Evolutionary conservation across 2,888 invertebrate genomes (phyloP).

Genomic region (Aspidiotus destructor): DNA sequence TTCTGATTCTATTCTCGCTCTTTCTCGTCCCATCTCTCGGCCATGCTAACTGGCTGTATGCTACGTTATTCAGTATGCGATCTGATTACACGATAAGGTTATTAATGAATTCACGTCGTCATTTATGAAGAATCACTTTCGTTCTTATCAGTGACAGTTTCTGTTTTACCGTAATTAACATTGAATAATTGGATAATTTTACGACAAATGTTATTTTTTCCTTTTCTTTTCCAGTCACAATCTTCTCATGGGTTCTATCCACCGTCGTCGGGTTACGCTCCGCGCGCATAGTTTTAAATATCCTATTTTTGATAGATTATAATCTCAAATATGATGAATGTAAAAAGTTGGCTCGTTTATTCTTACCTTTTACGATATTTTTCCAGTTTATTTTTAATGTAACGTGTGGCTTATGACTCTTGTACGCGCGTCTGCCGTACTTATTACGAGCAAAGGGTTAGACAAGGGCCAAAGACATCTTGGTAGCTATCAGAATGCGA

Average conservation of each 20-base stretch:
- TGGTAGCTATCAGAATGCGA: too few relatives aligned
- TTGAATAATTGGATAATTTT: slow-evolving; percentile 24
- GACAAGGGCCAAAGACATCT: too few relatives aligned
- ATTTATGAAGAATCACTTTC: slow-evolving; percentile 24
- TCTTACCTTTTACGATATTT: too few relatives aligned
- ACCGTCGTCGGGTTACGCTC: too few relatives aligned
- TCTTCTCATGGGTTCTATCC: not conserved
- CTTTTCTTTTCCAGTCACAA: not conserved
- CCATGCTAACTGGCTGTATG: too few relatives aligned
- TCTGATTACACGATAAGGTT: slow-evolving; percentile 22
- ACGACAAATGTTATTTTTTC: slow-evolving; percentile 7
- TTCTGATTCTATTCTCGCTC: slow-evolving; percentile 13
- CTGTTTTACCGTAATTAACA: slow-evolving; percentile 15
- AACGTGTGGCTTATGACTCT: too few relatives aligned
- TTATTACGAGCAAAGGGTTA: too few relatives aligned
- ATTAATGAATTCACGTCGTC: slow-evolving; percentile 22
- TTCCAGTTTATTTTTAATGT: too few relatives aligned
- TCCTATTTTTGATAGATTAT: slow-evolving; percentile 12
- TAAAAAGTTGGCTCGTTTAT: too few relatives aligned
- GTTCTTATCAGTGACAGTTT: slow-evolving; percentile 27
- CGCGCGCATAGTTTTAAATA: too few relatives aligned
- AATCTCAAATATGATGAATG: not conserved
- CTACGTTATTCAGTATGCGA: not conserved
- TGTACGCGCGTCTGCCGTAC: too few relatives aligned
- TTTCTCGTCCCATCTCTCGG: not conserved